Conservation (phyloP, 2,888 invertebrate species). For the Antitype chi region DNA sequence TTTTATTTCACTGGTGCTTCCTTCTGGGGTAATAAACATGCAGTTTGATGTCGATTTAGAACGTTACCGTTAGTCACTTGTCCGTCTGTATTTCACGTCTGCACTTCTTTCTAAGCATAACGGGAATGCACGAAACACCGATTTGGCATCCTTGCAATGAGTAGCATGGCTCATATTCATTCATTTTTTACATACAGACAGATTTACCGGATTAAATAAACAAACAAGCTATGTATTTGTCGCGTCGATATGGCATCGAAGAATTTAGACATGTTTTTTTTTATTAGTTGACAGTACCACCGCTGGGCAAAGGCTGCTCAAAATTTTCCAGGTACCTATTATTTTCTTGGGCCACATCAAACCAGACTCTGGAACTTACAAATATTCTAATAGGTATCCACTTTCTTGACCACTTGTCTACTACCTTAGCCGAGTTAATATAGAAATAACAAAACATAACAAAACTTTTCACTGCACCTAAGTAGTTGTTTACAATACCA, state of each 20-base stretch:
- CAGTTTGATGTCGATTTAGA: slow-evolving; percentile 29
- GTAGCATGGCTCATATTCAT: slow-evolving; percentile 1
- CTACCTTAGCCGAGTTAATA: neutral
- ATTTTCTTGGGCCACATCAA: neutral
- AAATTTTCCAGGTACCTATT: neutral
- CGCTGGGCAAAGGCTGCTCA: neutral
- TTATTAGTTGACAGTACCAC: too few species aligned
- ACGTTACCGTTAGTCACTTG: neutral
- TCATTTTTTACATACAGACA: neutral
- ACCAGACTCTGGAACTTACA: neutral
- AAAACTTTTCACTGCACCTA: slow-evolving; percentile 7
- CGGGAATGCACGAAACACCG: neutral
- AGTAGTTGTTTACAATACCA: slow-evolving; percentile 20
- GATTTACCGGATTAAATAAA: neutral
- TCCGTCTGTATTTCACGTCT: neutral
- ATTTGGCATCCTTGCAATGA: slow-evolving; percentile 24
- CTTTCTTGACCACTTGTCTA: neutral
- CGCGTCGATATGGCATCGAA: neutral
- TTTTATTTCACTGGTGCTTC: slow-evolving; percentile 5
- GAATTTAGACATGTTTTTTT: neutral
- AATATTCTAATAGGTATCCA: neutral
- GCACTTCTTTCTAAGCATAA: slow-evolving; percentile 25
- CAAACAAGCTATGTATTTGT: neutral
- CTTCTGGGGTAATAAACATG: slow-evolving; percentile 2
- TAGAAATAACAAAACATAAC: slow-evolving; percentile 16